A percentile compares a stretch with the other conserved stretches of the same genome.
phyloP scores from a whole-genome alignment of 1,140 invertebrate genomes.

The Aphelenchoides avenae region DNA sequence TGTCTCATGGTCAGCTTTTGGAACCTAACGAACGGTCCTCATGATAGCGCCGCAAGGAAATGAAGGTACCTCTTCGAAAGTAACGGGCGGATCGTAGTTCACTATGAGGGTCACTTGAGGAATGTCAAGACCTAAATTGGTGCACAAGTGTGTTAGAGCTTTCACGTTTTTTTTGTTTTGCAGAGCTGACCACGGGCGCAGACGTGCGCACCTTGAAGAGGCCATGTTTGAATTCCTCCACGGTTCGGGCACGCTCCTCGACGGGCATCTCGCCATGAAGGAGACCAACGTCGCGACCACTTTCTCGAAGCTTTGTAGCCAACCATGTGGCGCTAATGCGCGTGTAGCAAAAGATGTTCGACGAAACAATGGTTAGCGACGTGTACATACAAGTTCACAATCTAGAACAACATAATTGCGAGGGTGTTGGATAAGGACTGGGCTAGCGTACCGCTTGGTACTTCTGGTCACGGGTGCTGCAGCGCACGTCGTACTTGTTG shows the following conservation, averaged over 20 bases:
- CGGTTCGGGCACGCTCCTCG: slow-evolving; percentile 81
- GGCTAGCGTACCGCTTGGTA: slow-evolving; percentile 76
- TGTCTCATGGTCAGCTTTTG: slow-evolving; percentile 51
- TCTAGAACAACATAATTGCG: too few species aligned
- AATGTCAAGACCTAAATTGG: slow-evolving; percentile 86
- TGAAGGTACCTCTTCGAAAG: slow-evolving; percentile 66
- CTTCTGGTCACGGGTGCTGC: slow-evolving; percentile 73
- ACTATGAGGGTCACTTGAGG: slow-evolving; percentile 90
- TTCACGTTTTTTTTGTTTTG: neutral
- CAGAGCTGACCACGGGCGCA: neutral
- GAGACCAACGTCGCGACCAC: slow-evolving; percentile 88
- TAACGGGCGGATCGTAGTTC: slow-evolving; percentile 88
- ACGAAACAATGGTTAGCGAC: slow-evolving; percentile 87
- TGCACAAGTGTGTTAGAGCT: too few species aligned
- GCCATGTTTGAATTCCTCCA: slow-evolving; percentile 86
- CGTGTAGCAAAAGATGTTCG: slow-evolving; percentile 96
- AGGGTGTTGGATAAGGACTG: too few species aligned
- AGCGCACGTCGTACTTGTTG: slow-evolving; percentile 91
- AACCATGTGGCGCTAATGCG: slow-evolving; percentile 74
- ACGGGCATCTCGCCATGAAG: slow-evolving; percentile 82
- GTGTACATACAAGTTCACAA: slow-evolving; percentile 87
- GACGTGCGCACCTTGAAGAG: slow-evolving; percentile 85
- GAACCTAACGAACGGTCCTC: too few species aligned
- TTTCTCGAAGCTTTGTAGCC: slow-evolving; percentile 76
- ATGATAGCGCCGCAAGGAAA: too few species aligned